Conservation (phyloP, 2,888 invertebrate genomes). For the Carpatolechia fugitivella region DNA sequence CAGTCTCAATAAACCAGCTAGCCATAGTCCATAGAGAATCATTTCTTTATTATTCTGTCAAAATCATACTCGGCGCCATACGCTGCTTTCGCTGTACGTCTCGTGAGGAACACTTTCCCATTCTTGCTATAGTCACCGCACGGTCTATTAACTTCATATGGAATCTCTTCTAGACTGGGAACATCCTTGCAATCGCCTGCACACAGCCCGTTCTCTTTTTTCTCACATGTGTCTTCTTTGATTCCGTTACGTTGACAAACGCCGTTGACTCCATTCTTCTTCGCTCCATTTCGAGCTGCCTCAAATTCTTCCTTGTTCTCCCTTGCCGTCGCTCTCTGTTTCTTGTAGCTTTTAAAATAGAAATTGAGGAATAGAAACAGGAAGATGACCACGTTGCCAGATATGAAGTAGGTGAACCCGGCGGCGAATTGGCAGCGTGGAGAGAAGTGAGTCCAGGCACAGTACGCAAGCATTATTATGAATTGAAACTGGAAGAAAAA, state of each 20-base stretch:
- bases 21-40: constrained; percentile 48
- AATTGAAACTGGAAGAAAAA: constrained; percentile 80
- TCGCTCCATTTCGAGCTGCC: constrained; percentile 41
- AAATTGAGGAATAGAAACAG: constrained; percentile 83
- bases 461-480: constrained; percentile 82
- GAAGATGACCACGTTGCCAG: constrained; percentile 80
- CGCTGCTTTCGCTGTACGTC: constrained; percentile 56
- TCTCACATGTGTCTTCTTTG: constrained; percentile 30
- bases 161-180: constrained; percentile 46
- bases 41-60: constrained; percentile 66
- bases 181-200: constrained; percentile 38
- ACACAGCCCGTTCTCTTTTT: constrained; percentile 40
- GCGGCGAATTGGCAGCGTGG: constrained; percentile 82
- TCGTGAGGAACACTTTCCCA: constrained; percentile 54
- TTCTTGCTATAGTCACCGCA: constrained; percentile 60
- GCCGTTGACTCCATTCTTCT: constrained; percentile 29
- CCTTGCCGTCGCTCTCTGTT: constrained; percentile 41
- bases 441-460: constrained; percentile 74
- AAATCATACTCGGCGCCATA: constrained; percentile 54
- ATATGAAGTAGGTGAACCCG: constrained; percentile 74
- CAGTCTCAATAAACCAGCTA: constrained; percentile 67
- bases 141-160: constrained; percentile 52
- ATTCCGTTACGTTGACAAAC: constrained; percentile 32
- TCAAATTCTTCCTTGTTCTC: constrained; percentile 41
- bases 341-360: constrained; percentile 80